phyloP scores from a whole-genome alignment of 2,797 vertebrate species.

The Aselliscus stoliczkanus region DNA sequence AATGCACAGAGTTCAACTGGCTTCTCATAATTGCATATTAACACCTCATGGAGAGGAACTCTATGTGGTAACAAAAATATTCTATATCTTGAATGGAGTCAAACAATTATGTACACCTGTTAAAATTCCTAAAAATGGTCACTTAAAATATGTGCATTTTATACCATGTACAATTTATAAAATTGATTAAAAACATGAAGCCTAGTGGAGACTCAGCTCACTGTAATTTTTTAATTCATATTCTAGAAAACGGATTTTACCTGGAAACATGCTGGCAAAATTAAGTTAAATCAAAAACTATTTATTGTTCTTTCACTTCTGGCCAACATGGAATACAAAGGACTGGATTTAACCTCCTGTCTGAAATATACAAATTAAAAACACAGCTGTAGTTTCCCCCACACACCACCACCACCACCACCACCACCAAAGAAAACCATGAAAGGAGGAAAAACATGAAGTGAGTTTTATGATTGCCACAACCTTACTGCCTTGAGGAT shows the following conservation, averaged over 20 bases:
- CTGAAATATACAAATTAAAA: constrained; percentile 22
- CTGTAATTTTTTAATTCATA: neutral
- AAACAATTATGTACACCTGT: neutral
- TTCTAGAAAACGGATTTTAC: constrained; percentile 13
- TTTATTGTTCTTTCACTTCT: constrained; percentile 18
- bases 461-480: neutral
- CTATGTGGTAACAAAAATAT: neutral
- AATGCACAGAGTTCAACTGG: neutral
- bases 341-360: neutral
- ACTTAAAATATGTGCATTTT: constrained; percentile 3
- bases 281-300: constrained; percentile 24
- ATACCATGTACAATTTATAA: neutral
- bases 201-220: neutral
- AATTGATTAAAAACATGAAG: constrained; percentile 21
- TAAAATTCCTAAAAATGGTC: constrained; percentile 22
- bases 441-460: neutral
- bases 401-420: no score
- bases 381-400: neutral
- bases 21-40: neutral
- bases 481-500: neutral
- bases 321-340: neutral
- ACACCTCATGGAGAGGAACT: neutral
- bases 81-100: neutral
- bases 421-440: neutral
- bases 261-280: neutral